Percentiles rank a stretch among this genome's conserved stretches.
These are phyloP conservation scores for Lasioglossum pauxillum DNA, from an alignment of 2,888 invertebrate genomes.

Conservation along the genomic window DNA sequence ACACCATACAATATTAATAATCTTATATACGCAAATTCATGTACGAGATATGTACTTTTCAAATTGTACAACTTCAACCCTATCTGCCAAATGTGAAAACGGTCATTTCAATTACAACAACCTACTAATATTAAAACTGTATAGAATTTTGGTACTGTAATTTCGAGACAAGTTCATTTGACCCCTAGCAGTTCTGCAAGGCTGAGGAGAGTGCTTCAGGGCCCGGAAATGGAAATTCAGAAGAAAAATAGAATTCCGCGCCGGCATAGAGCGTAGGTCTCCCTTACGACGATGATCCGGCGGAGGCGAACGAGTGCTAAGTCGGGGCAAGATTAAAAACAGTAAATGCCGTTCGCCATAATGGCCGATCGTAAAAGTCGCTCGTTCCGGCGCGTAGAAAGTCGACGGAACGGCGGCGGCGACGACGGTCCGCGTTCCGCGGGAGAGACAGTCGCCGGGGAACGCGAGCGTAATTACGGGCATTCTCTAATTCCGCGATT, in stretches of 20 bases:
- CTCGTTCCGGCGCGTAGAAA: slow-evolving; percentile 32
- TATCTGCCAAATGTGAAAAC: too few species aligned
- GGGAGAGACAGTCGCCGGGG: slow-evolving; percentile 7
- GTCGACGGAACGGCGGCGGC: slow-evolving; percentile 11
- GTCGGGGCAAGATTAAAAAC: slow-evolving; percentile 53
- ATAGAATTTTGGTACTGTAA: too few species aligned
- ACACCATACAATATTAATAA: too few species aligned
- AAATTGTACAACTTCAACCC: too few species aligned
- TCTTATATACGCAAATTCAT: too few species aligned
- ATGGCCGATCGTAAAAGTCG: slow-evolving; percentile 47
- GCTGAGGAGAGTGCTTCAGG: neutral
- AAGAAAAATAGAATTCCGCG: neutral
- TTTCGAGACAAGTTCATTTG: too few species aligned
- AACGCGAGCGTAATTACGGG: slow-evolving; percentile 37
- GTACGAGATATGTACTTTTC: too few species aligned
- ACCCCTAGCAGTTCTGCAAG: neutral
- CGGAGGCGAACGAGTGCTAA: slow-evolving; percentile 45
- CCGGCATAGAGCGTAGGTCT: neutral
- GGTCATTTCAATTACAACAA: too few species aligned
- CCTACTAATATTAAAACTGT: too few species aligned
- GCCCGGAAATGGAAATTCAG: neutral
- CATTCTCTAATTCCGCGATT: slow-evolving; percentile 46
- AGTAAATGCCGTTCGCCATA: slow-evolving; percentile 53
- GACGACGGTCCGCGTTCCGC: slow-evolving; percentile 10
- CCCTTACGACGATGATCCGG: neutral